Evolutionary conservation across 2,113 vertebrate genomes (phyloP).

Genomic region (Forbesichthys papilliferus): DNA sequence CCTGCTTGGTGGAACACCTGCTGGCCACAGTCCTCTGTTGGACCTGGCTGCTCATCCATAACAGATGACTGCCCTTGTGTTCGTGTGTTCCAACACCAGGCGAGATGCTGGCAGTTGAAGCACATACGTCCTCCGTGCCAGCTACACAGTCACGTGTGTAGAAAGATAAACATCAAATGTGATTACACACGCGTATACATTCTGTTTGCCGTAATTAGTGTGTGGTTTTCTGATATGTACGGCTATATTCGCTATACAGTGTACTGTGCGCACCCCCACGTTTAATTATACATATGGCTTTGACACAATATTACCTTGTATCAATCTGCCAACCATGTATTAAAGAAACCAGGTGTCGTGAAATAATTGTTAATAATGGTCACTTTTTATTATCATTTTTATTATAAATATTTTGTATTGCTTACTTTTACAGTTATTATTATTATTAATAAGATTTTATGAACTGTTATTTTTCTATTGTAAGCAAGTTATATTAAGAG

Average conservation of each 20-base stretch:
- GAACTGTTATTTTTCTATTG: too few relatives aligned
- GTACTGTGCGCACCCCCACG: conserved; percentile 14
- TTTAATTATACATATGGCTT: conserved; percentile 25
- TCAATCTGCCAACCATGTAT: conserved; percentile 48
- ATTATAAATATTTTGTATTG: conserved; percentile 13
- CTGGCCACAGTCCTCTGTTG: conserved; percentile 26
- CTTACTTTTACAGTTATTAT: background rate
- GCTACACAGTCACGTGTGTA: conserved; percentile 18
- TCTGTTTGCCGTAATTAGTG: too few relatives aligned
- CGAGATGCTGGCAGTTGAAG: conserved; percentile 49
- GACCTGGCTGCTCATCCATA: conserved; percentile 53
- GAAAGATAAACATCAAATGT: conserved; percentile 15
- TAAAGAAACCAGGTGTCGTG: conserved; percentile 34
- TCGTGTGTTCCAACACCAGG: conserved; percentile 40
- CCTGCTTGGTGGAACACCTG: too few relatives aligned
- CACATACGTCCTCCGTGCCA: conserved; percentile 30
- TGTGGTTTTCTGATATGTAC: too few relatives aligned
- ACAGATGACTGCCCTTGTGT: conserved; percentile 63
- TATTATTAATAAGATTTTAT: too few relatives aligned
- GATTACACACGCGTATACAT: background rate
- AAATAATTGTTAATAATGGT: conserved; percentile 1
- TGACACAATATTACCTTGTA: conserved; percentile 38
- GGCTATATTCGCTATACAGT: background rate
- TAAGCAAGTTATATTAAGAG: too few relatives aligned
- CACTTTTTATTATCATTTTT: background rate